phyloP scores from a whole-genome alignment of 2,113 vertebrate species.

The Actenoides lindsayi region DNA sequence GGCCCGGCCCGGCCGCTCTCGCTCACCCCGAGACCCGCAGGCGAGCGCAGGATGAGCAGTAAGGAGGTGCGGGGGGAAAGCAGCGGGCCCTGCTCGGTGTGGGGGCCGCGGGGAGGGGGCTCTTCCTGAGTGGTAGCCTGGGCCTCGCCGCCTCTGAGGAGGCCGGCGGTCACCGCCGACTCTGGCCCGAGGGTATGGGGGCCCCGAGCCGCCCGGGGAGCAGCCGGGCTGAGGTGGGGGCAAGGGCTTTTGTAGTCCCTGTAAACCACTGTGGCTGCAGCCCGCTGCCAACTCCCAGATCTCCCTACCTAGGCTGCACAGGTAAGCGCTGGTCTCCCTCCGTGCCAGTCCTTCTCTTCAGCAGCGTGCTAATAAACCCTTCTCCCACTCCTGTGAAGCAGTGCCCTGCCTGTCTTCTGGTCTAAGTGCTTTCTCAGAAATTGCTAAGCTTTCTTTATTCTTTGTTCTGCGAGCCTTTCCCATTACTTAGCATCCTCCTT shows the following conservation, averaged over 20 bases:
- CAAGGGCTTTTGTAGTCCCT: not conserved
- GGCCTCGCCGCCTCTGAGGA: not conserved
- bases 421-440: not conserved
- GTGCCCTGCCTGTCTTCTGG: not conserved
- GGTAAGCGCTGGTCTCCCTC: not conserved
- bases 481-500: not conserved
- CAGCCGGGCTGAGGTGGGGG: not conserved
- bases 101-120: not conserved
- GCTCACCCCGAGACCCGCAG: not conserved
- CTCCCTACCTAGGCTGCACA: fast-evolving
- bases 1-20: not conserved
- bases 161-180: not conserved
- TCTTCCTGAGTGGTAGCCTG: not conserved
- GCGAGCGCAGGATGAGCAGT: conserved; percentile 65
- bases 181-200: not conserved
- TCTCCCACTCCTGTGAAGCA: not conserved
- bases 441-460: not conserved
- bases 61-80: conserved; percentile 7
- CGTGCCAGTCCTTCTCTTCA: not conserved
- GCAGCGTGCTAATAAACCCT: fast-evolving
- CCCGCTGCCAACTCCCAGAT: not conserved
- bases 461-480: not conserved
- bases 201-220: too few relatives aligned
- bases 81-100: not conserved
- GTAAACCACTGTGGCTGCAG: not conserved